These are phyloP conservation scores for Cossypha heuglini DNA, from an alignment of 2,797 vertebrate genomes.

Conservation along the genomic window DNA sequence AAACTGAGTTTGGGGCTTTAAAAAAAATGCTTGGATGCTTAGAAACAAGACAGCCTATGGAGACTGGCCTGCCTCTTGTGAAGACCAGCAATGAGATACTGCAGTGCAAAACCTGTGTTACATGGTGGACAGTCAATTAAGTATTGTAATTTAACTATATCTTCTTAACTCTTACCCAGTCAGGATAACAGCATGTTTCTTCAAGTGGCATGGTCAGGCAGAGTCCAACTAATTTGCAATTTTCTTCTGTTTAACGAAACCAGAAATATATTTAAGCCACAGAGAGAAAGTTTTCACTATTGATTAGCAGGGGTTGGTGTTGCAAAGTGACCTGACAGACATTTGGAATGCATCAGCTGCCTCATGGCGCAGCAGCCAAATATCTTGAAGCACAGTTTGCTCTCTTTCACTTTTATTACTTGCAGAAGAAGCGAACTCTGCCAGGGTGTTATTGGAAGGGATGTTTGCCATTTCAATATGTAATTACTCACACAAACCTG, in stretches of 20 bases:
- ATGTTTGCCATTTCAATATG: conserved; percentile 45
- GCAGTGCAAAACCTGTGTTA: background rate
- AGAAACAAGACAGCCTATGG: background rate
- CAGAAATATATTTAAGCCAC: conserved; percentile 13
- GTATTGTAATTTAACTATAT: background rate
- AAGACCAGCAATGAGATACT: background rate
- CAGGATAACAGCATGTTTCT: background rate
- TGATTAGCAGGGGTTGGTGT: conserved; percentile 18
- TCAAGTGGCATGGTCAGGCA: background rate
- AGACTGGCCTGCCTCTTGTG: background rate
- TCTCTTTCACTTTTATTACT: conserved; percentile 33
- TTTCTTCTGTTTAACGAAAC: conserved; percentile 52
- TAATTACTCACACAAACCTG: background rate
- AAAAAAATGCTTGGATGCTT: background rate
- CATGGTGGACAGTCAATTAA: background rate
- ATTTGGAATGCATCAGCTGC: conserved; percentile 43
- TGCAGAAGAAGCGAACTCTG: conserved; percentile 35
- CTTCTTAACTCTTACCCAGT: background rate
- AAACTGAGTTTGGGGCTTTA: background rate
- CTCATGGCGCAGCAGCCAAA: background rate
- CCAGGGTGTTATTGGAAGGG: conserved; percentile 49
- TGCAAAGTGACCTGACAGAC: conserved; percentile 39
- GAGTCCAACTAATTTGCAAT: conserved; percentile 7
- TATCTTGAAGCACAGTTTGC: conserved; percentile 7
- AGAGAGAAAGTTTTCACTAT: conserved; percentile 19